Evolutionary conservation across 2,888 invertebrate species (phyloP), one percentile per base, ranked within the genome.

Genomic region (Lithophane semibrunnea): DNA sequence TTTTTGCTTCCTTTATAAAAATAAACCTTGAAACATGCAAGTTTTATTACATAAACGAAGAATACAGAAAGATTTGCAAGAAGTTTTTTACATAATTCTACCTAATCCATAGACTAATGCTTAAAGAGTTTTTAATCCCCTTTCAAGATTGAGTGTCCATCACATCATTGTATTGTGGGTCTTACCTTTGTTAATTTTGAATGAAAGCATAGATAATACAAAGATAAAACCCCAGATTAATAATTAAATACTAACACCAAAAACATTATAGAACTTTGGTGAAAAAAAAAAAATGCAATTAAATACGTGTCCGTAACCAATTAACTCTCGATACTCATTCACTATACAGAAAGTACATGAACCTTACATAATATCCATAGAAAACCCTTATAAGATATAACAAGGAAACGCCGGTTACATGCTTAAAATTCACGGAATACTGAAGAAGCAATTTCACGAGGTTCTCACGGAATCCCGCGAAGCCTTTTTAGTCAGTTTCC

Each of bases 341-440:
- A 61, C 24, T 69, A 21, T 18, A 12, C 24, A 63, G n/a, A 60
- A 71, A 64, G 29, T 65, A 66, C 66, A 66, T 52, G 10, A 65
- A 60, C 68, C 78, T 80, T 79, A 75, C 52, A 79, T 80, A 72
- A 80, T 82, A 76, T 86, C 82, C 87, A 84, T 85, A 83, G 77
- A 82, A 72, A 75, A 83, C 85, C 83, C 77, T 87, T 83, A 37
- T 82, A 81, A 69, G 88, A 92, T 86, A 92, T 93, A 93, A 93
- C 92, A 93, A 94, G 94, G 94, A 94, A 93, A 91, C 87, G 81
- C 82, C 89, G 91, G 93, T 94, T 93, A 92, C 90, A 91, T 89
- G 93, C 90, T 88, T 83, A 80, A 77, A 77, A 81, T 80, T 77
- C 72, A 83, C 52, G 68, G 77, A 89, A 88, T 89, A 86, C 79